Evolutionary conservation across 2,888 invertebrate genomes (phyloP).

Genomic region (Clanis bilineata): DNA sequence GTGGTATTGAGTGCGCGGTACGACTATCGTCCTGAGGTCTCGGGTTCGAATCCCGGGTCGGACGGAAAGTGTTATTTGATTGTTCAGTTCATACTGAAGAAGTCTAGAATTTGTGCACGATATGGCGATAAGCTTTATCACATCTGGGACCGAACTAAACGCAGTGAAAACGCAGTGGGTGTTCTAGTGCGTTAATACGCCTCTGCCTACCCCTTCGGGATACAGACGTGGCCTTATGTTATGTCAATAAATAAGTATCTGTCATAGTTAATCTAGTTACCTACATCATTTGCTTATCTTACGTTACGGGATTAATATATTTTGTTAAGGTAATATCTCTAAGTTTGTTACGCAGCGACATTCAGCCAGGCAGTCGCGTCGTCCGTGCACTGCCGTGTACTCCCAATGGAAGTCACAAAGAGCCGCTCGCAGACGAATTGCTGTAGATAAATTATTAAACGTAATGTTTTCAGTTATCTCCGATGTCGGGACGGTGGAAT

Average conservation of each 20-base stretch:
- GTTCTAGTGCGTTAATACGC: no score
- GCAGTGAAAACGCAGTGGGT: no score
- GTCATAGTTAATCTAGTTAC: constrained; percentile 20
- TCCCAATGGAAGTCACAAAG: constrained; percentile 33
- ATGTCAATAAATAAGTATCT: background rate
- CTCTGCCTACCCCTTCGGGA: no score
- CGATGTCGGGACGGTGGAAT: constrained; percentile 54
- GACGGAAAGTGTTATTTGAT: no score
- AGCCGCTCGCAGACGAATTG: constrained; percentile 55
- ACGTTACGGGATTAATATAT: constrained; percentile 33
- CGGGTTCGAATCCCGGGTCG: no score
- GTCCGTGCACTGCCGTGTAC: constrained; percentile 18
- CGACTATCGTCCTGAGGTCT: no score
- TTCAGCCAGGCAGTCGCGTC: constrained; percentile 25
- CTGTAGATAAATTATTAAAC: constrained; percentile 60
- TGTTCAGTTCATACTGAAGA: no score
- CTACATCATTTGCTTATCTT: constrained; percentile 29
- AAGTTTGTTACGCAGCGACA: constrained; percentile 26
- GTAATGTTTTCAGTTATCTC: constrained; percentile 64
- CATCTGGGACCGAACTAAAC: no score
- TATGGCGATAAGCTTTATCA: no score
- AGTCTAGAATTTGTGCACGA: no score
- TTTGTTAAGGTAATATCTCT: constrained; percentile 33
- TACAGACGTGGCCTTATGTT: background rate
- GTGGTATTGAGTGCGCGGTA: no score